These are phyloP conservation scores for Ammodytes dubius DNA, from an alignment of 2,113 vertebrate genomes.

Conservation along the genomic window DNA sequence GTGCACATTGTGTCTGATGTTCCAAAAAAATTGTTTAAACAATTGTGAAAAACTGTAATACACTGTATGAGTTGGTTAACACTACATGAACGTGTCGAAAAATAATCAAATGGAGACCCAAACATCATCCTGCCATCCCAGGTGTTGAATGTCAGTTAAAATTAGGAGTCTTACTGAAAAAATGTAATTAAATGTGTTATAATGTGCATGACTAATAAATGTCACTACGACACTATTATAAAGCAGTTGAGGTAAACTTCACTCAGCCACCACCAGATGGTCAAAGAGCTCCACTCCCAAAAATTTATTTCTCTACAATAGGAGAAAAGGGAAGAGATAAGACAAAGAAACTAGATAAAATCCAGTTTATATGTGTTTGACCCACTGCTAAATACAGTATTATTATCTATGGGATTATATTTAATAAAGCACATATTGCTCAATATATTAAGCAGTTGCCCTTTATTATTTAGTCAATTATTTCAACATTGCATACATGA, in stretches of 20 bases:
- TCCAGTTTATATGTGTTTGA: background rate
- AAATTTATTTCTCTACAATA: background rate
- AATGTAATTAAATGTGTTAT: too few species aligned
- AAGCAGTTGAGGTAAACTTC: background rate
- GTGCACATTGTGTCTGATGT: too few species aligned
- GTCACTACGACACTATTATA: background rate
- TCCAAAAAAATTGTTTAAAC: too few species aligned
- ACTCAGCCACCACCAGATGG: constrained; percentile 18
- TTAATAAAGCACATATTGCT: too few species aligned
- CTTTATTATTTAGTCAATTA: too few species aligned
- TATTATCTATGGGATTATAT: too few species aligned
- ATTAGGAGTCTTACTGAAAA: background rate
- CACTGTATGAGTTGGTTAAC: background rate
- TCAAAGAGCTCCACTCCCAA: constrained; percentile 8
- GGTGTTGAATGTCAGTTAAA: background rate
- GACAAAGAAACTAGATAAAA: background rate
- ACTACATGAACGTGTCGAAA: background rate
- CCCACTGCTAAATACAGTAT: too few species aligned
- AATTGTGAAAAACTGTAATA: too few species aligned
- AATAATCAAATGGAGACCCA: too few species aligned
- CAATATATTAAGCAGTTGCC: too few species aligned
- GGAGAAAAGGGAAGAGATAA: background rate
- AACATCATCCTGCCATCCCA: background rate
- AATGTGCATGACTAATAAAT: too few species aligned
- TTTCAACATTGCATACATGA: too few species aligned